These are phyloP conservation scores for Protosalanx chinensis DNA, from an alignment of 2,797 vertebrate species.

Conservation along the genomic window DNA sequence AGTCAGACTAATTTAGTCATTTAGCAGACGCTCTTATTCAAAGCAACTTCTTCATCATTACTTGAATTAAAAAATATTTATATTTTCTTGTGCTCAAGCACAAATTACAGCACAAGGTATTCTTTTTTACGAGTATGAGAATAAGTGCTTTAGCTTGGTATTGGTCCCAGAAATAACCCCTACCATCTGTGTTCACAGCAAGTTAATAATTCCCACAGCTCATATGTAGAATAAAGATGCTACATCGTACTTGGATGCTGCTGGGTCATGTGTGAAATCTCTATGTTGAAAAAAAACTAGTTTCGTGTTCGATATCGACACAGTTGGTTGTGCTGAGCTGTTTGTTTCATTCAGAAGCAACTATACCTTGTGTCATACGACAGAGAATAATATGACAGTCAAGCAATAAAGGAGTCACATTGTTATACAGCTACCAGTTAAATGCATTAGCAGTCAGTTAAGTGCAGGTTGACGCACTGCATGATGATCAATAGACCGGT, in stretches of 20 bases:
- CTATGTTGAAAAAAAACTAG: conserved; percentile 14
- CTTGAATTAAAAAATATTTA: too few relatives aligned
- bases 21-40: too few relatives aligned
- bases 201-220: too few relatives aligned
- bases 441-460: not conserved
- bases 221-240: conserved; percentile 9
- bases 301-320: conserved; percentile 15
- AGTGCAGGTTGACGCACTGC: not conserved
- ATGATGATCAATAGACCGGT: not conserved
- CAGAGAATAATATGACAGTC: too few relatives aligned
- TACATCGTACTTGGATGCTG: conserved; percentile 23
- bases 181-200: too few relatives aligned
- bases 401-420: conserved; percentile 3
- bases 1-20: too few relatives aligned
- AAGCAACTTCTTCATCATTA: too few relatives aligned
- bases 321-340: conserved; percentile 40
- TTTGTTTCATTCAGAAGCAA: conserved; percentile 31
- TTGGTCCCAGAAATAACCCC: too few relatives aligned
- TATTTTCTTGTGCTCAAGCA: too few relatives aligned
- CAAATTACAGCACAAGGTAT: too few relatives aligned
- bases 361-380: conserved; percentile 16
- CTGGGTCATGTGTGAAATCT: conserved; percentile 28
- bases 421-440: conserved; percentile 30
- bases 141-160: too few relatives aligned
- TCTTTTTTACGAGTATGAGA: too few relatives aligned